Percentiles rank a stretch among this genome's conserved stretches.
phyloP scores from a whole-genome alignment of 2,888 invertebrate genomes.

The Noctua pronuba region DNA sequence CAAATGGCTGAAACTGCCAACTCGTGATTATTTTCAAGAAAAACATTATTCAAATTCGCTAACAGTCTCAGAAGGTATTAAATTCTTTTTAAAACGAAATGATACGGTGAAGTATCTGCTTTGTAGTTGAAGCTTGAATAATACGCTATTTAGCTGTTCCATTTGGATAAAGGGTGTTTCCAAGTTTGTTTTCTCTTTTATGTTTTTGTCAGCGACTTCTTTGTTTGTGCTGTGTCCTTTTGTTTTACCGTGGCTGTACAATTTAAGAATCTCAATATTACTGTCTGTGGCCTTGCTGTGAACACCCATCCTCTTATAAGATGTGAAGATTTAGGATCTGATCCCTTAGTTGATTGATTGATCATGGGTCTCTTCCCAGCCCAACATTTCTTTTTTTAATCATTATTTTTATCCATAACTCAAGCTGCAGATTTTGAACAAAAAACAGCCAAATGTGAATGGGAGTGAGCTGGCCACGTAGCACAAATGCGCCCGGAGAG shows the following conservation, averaged over 20 bases:
- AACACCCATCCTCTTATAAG: background rate
- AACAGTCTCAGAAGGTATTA: constrained; percentile 69
- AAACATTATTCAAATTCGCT: constrained; percentile 76
- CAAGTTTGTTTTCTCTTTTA: constrained; percentile 22
- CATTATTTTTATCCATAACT: background rate
- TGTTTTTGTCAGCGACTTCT: constrained; percentile 8
- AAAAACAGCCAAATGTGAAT: background rate
- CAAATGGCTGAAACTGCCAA: constrained; percentile 73
- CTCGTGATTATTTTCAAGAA: constrained; percentile 74
- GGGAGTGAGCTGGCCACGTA: background rate
- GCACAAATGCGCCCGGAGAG: background rate
- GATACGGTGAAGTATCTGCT: constrained; percentile 59
- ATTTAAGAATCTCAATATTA: background rate
- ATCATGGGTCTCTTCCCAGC: background rate
- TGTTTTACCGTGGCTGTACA: background rate
- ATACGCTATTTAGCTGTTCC: constrained; percentile 56
- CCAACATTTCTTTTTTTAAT: background rate
- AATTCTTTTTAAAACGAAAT: constrained; percentile 70
- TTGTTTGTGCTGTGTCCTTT: constrained; percentile 10
- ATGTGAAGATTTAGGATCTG: background rate
- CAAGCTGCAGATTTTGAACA: background rate
- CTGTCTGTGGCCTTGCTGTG: background rate
- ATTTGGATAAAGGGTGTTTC: constrained; percentile 47
- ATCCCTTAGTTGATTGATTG: background rate
- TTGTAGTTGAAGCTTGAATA: constrained; percentile 56